Conservation (phyloP, 64 coral and sea anemone genomes). For the Exaiptasia diaphana region DNA sequence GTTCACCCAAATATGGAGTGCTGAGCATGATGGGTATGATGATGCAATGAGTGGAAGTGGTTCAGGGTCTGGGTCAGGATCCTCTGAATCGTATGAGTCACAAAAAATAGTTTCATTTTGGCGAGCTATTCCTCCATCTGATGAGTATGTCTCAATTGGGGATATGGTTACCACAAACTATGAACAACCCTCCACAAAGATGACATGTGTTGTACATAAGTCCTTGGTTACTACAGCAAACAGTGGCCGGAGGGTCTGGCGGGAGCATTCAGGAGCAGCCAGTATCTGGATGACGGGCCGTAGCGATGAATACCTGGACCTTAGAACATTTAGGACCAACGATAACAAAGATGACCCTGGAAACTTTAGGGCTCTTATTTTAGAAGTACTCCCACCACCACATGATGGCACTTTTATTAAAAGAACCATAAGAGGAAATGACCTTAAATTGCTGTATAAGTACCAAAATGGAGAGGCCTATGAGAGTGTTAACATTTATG, state of each 20-base stretch:
- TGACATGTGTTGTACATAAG: constrained; percentile 54
- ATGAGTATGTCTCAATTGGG: constrained; percentile 47
- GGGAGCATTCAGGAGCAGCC: constrained; percentile 16
- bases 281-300: constrained; percentile 55
- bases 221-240: constrained; percentile 29
- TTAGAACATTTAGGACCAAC: constrained; percentile 41
- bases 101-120: constrained; percentile 51
- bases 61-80: constrained; percentile 8
- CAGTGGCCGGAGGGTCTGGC: constrained; percentile 58
- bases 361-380: constrained; percentile 35
- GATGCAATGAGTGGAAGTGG: not conserved
- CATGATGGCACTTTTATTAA: constrained; percentile 31
- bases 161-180: constrained; percentile 53
- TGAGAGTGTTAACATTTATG: constrained; percentile 67
- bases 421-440: constrained; percentile 38
- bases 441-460: constrained; percentile 54
- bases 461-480: constrained; percentile 43
- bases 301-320: constrained; percentile 42
- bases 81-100: not conserved
- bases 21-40: constrained; percentile 12
- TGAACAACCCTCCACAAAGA: constrained; percentile 15
- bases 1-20: constrained; percentile 61
- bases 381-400: constrained; percentile 52
- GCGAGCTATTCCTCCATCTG: constrained; percentile 40
- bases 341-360: constrained; percentile 5